Evolutionary conservation across 2,888 invertebrate species (phyloP), one percentile per base, ranked within the genome.

Genomic region (Troilus luridus): DNA sequence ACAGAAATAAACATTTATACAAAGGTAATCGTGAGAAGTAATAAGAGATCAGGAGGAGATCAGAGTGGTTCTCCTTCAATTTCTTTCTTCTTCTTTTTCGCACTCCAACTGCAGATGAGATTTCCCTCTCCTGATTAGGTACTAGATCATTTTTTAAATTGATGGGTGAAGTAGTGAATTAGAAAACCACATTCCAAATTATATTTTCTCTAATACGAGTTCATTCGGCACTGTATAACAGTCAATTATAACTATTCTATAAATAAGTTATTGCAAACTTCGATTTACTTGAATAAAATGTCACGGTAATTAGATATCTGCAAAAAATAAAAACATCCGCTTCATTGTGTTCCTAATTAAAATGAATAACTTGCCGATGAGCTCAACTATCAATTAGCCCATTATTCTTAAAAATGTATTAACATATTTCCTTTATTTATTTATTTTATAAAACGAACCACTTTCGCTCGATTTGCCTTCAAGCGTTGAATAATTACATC

Each of bases 51-150:
- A 41, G 72, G 41, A 77, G 11, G 9, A 27, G 41, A 27, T 17
- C 17, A 67, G 67, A 77, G 17, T 41, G 72, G 72, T 77, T 77
- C 72, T 41, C 72, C 72, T 77, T 77, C 72, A 41, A 19, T 77
- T 77, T 19, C 41, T 27, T 77, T 24, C 24, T 72, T 77, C 17
- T 41, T 77, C 10, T 59, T 64, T 41, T 77, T 19, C 27, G 8
- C 72, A 67, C 12, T 24, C 14, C 24, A 41, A 41, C 72, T 77
- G 72, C 41, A 77, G 72, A 77, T 77, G 72, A 77, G 72, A 77
- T 27, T 77, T 41, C 10, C 9, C 19, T 19, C 19, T 17, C 41
- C 17, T 41, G 27, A 77, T 77, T 77, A 77, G 27, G 72, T 0
- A 8, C 67, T 41, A 8, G 17, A 19, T 77, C 17, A 77, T 77